These are phyloP conservation scores for Macrocentrus cingulum DNA, from an alignment of 1,140 invertebrate species.

Conservation along the genomic window DNA sequence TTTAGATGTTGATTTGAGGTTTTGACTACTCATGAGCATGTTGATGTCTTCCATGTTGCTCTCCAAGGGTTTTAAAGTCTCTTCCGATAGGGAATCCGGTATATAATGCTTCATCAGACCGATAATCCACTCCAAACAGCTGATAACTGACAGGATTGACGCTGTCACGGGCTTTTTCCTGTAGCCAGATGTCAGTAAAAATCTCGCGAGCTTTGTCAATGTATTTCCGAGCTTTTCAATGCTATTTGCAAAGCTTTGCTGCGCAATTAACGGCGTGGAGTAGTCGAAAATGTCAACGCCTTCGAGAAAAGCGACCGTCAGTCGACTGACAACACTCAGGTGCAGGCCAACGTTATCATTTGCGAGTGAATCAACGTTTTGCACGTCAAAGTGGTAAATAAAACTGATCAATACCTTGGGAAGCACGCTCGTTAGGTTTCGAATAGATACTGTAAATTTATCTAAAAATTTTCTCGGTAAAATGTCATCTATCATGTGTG, in stretches of 20 bases:
- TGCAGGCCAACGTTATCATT: slow-evolving; percentile 23
- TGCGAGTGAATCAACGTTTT: slow-evolving; percentile 10
- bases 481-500: slow-evolving; percentile 16
- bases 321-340: slow-evolving; percentile 32
- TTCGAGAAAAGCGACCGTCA: slow-evolving; percentile 36
- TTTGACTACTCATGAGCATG: neutral
- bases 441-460: slow-evolving; percentile 29
- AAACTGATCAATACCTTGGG: slow-evolving; percentile 31
- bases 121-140: slow-evolving; percentile 32
- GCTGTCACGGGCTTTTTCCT: slow-evolving; percentile 22
- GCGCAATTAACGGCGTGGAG: slow-evolving; percentile 23
- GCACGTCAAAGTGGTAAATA: slow-evolving; percentile 32
- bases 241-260: slow-evolving; percentile 37
- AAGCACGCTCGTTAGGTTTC: slow-evolving; percentile 28
- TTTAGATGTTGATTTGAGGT: neutral
- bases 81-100: slow-evolving; percentile 21
- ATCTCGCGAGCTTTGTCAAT: slow-evolving; percentile 29
- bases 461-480: slow-evolving; percentile 26
- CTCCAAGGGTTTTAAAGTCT: no score
- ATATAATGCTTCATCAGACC: slow-evolving; percentile 34
- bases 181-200: slow-evolving; percentile 25
- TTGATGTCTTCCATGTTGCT: no score
- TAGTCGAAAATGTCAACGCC: slow-evolving; percentile 38
- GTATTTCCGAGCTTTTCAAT: slow-evolving; percentile 35
- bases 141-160: slow-evolving; percentile 28